Evolutionary conservation across 2,113 vertebrate genomes (phyloP).

Genomic region (Mionectes macconnelli): DNA sequence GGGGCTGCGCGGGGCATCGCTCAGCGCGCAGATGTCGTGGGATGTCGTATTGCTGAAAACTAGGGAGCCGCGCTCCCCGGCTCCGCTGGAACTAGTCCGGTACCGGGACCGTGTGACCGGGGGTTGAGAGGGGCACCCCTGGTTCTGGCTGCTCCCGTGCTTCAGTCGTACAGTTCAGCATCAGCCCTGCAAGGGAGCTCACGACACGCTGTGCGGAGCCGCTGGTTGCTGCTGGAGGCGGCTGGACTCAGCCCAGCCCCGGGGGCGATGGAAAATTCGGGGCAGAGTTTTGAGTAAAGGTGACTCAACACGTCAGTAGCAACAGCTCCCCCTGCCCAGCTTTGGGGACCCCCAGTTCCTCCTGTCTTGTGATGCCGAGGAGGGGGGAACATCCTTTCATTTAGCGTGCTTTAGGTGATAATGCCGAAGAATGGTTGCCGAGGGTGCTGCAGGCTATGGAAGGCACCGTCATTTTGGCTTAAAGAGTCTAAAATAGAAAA

Average conservation of each 20-base stretch:
- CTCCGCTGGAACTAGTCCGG: background rate
- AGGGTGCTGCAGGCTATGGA: background rate
- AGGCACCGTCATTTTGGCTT: background rate
- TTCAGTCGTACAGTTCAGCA: rapidly evolving
- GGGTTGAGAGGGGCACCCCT: background rate
- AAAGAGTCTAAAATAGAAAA: background rate
- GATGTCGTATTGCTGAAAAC: background rate
- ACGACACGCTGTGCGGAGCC: background rate
- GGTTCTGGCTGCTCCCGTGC: background rate
- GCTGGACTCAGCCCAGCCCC: slow-evolving; percentile 11
- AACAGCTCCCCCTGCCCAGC: background rate
- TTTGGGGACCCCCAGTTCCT: background rate
- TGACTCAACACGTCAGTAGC: background rate
- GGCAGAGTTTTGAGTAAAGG: background rate
- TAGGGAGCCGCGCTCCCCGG: background rate
- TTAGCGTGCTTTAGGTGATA: rapidly evolving
- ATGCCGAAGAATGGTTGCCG: background rate
- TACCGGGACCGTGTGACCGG: background rate
- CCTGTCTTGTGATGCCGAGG: background rate
- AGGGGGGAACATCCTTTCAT: background rate
- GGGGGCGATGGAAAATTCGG: background rate
- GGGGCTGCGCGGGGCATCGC: background rate
- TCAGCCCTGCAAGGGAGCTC: background rate
- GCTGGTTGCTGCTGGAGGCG: slow-evolving; percentile 1
- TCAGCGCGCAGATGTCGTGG: background rate